Evolutionary conservation across 2,797 vertebrate genomes (phyloP).

Genomic region (Enoplosus armatus): DNA sequence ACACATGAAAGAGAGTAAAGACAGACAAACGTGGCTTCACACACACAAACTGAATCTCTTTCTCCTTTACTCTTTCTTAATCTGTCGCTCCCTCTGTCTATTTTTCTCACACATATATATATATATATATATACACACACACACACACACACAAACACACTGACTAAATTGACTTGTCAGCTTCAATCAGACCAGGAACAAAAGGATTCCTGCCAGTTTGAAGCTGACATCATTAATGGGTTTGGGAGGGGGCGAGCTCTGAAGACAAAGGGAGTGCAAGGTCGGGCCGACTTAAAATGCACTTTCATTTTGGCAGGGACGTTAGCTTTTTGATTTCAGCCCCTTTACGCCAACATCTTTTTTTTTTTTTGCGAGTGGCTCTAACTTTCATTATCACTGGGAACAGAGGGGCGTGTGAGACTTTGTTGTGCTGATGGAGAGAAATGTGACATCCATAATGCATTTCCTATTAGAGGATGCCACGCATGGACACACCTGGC

Average conservation of each 20-base stretch:
- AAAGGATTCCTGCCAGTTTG: slow-evolving; percentile 83
- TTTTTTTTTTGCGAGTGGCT: slow-evolving; percentile 60
- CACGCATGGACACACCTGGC: slow-evolving; percentile 80
- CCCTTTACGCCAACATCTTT: slow-evolving; percentile 67
- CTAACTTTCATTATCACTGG: slow-evolving; percentile 81
- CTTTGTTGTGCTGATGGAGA: slow-evolving; percentile 84
- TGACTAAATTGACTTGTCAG: slow-evolving; percentile 86
- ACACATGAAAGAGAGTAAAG: slow-evolving; percentile 26
- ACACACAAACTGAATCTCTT: slow-evolving; percentile 50
- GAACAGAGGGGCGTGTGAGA: slow-evolving; percentile 72
- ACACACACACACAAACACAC: slow-evolving; percentile 54
- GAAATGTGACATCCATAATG: slow-evolving; percentile 86
- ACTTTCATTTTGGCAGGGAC: slow-evolving; percentile 79
- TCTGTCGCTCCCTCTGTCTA: slow-evolving; percentile 42
- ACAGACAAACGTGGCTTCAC: slow-evolving; percentile 45
- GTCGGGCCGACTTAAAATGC: slow-evolving; percentile 80
- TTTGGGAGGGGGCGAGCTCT: slow-evolving; percentile 73
- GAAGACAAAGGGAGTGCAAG: slow-evolving; percentile 82
- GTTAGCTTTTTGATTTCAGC: slow-evolving; percentile 74
- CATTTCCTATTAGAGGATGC: slow-evolving; percentile 81
- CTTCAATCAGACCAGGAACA: slow-evolving; percentile 84
- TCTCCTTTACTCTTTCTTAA: slow-evolving; percentile 60
- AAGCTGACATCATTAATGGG: slow-evolving; percentile 83
- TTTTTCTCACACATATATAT: slow-evolving; percentile 52
- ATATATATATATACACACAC: slow-evolving; percentile 35